Evolutionary conservation across 1,140 invertebrate genomes (phyloP), one percentile per base, ranked within the genome.

Genomic region (Acromyrmex charruanus): DNA sequence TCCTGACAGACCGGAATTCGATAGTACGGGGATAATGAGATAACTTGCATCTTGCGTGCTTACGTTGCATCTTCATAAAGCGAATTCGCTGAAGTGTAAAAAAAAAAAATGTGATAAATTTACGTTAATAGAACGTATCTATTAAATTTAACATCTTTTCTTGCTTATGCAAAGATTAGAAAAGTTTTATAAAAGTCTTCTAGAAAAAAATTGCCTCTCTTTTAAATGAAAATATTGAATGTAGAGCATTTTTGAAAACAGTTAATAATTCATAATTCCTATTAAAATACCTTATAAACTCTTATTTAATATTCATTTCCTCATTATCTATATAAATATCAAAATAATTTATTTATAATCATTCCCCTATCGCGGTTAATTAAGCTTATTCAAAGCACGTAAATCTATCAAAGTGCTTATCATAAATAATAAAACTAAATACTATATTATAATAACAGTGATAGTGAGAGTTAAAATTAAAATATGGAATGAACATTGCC

Each of bases 11-110:
- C 55, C 68, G 80, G 80, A 84, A 61, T 84, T 84, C 69, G 69
- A 75, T 84, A 74, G 69, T 72, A 74, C 25, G 66, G 16, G 69
- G 80, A 63, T 84, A 84, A 74, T 84, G 69, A 84, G 69, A 75
- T 84, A 84, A 84, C 80, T 84, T 51, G 39, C 68, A 53, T 12
- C 49, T 81, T 14, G 44, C 35, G 35, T 39, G 51, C 68, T 49
- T 61, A 61, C 55, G 5, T 28, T 21, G 80, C 80, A 21, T 61
- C 68, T 51, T 51, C 49, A 35, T 49, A 28, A 3, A 82, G 25
- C 14, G 18, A n/a, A 71, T 44, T 16, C 80, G 28, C 12, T 31
- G 7, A 61, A 21, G 18, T 25, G 9, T 14, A 25, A 82, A 49
- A 31, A 31, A 31, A 31, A 31, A 31, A 49, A 72, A 53, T 10